These are phyloP conservation scores for Germaria angustata DNA, from an alignment of 2,888 invertebrate species.

Conservation along the genomic window DNA sequence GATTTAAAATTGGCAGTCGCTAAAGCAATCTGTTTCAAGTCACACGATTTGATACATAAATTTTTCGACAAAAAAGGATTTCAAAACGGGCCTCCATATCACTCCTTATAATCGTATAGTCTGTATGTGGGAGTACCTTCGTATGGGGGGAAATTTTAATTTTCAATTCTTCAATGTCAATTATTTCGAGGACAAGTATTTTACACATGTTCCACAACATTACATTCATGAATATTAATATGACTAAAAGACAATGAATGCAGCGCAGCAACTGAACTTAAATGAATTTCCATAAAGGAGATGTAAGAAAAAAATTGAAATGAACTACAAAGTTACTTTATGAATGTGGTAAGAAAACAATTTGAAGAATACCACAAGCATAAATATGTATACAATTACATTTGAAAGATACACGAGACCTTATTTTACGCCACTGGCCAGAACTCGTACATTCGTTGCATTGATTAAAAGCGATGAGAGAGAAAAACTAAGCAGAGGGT, in stretches of 20 bases:
- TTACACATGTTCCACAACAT: conserved; percentile 40
- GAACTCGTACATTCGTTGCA: conserved; percentile 12
- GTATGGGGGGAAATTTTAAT: too few relatives aligned
- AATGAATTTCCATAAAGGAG: neutral
- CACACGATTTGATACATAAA: too few relatives aligned
- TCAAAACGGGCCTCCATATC: too few relatives aligned
- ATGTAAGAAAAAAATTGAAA: neutral
- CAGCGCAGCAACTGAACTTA: neutral
- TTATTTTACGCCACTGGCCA: neutral
- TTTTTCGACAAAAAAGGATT: too few relatives aligned
- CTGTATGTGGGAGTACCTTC: too few relatives aligned
- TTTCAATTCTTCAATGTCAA: too few relatives aligned
- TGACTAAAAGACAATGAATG: neutral
- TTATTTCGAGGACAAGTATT: neutral
- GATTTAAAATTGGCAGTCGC: too few relatives aligned
- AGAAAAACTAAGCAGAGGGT: conserved; percentile 3
- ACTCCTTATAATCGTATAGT: too few relatives aligned
- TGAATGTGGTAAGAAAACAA: conserved; percentile 20
- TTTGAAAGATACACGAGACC: neutral
- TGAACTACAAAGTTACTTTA: conserved; percentile 9
- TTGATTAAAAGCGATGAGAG: neutral
- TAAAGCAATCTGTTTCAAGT: too few relatives aligned
- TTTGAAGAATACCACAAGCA: neutral
- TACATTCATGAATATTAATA: conserved; percentile 30
- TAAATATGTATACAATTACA: neutral